Conservation (phyloP, 1,140 invertebrate genomes). For the Phocides pigmalion region DNA sequence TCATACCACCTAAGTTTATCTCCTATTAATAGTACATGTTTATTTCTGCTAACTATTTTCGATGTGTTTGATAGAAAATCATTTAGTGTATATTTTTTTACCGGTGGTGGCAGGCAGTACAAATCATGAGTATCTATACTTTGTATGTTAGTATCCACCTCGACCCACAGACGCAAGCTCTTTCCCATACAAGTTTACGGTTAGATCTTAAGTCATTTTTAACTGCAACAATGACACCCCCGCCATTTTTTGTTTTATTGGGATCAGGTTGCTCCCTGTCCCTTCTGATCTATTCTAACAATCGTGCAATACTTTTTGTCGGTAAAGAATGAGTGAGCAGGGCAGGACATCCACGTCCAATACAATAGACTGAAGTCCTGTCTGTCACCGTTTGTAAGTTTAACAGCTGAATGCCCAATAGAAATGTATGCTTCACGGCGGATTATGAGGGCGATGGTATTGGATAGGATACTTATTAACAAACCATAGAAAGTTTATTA, state of each 20-base stretch:
- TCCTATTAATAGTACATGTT: conserved; percentile 14
- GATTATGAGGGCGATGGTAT: no score
- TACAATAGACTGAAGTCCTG: no score
- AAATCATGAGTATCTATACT: not conserved
- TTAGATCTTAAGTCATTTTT: not conserved
- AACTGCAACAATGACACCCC: conserved; percentile 3
- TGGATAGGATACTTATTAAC: no score
- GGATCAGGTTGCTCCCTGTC: conserved; percentile 4
- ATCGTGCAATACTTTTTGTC: no score
- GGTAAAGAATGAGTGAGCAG: no score
- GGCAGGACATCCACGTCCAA: no score
- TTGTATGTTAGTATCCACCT: not conserved
- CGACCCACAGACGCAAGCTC: not conserved
- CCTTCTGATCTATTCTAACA: no score
- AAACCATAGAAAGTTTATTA: no score
- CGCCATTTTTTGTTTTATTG: not conserved
- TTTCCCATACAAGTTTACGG: conserved; percentile 10
- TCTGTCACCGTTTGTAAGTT: no score
- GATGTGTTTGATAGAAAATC: conserved; percentile 15
- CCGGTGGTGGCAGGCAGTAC: conserved; percentile 3
- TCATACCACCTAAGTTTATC: not conserved
- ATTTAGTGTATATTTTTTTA: conserved; percentile 18
- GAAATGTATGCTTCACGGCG: no score
- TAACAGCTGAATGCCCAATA: no score
- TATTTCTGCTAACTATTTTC: conserved; percentile 2